Base-by-base conservation (phyloP, 2,113 vertebrate species). In the Neotoma lepida region DNA sequence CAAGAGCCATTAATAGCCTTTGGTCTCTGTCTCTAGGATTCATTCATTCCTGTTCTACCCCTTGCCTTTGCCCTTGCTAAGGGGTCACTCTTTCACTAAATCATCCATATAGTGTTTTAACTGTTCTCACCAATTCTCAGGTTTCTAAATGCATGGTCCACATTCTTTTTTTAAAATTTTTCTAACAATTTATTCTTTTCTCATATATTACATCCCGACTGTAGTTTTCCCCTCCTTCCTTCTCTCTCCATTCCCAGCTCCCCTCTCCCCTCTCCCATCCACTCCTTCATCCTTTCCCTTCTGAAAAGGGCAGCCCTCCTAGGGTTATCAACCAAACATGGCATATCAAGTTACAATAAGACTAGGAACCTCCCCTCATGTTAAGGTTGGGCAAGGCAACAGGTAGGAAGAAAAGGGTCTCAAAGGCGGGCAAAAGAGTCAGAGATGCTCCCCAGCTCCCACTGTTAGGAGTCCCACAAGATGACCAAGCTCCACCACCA, bases 61-160 rank as follows among this genome's bases (percentile, higher is more conserved):
- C 44, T 35, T 49, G 14, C 20, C 41, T 39, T 10, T 74, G 58
- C 24, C 46, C 49, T 49, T 30, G 33, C 61, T 54, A 17, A 92
- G 35, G 8, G 63, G 33, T 64, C 35, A 46, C 66, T 28, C 44
- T 92, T 64, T 78, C 88, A 35, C 63, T 49, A 63, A 74, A 70
- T 54, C 33, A 82, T 85, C 63, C 84, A 10, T 68, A 49, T 35
- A 85, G 3, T 56, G 22, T 74, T 46, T 39, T 61, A 66, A 12
- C 44, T 63, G 35, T 93, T 80, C 64, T 74, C 63, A 56, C 17
- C 35, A 49, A 86, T 35, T 68, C 61, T 77, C 35, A 26, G 24
- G 49, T 94, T 92, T 86, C 39, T 84, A 94, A 86, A 70, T 46
- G 3, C 46, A 89, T 74, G 63, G 51, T 84, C 68, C 63, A 87